These are phyloP conservation scores for Plodia interpunctella DNA, from an alignment of 1,140 invertebrate species.

Conservation along the genomic window DNA sequence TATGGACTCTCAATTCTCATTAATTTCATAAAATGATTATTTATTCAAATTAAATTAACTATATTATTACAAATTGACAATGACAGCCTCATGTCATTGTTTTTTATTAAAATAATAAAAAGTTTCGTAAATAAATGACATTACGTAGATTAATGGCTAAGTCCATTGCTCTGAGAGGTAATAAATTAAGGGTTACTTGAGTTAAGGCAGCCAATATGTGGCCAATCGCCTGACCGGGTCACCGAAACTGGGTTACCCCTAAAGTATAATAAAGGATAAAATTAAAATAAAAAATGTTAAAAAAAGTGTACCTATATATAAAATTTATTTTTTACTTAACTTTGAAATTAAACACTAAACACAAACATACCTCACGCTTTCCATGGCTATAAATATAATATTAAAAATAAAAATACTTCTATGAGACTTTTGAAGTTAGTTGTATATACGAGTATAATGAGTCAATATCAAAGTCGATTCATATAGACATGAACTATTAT, in stretches of 20 bases:
- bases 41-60: background rate
- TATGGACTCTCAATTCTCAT: too few species aligned
- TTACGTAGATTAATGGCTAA: background rate
- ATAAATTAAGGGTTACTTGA: conserved; percentile 2
- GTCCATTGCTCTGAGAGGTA: background rate
- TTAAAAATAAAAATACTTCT: too few species aligned
- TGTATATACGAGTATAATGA: too few species aligned
- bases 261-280: background rate
- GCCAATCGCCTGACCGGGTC: background rate
- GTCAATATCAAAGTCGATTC: too few species aligned
- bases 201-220: background rate
- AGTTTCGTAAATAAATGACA: background rate
- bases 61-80: background rate
- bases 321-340: too few species aligned
- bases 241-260: background rate
- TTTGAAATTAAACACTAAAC: too few species aligned
- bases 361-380: too few species aligned
- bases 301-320: too few species aligned
- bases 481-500: too few species aligned
- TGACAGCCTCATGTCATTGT: background rate
- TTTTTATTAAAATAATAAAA: background rate
- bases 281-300: background rate
- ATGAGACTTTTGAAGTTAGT: too few species aligned
- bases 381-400: too few species aligned
- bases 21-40: conserved; percentile 11